A percentile compares a stretch with the other conserved stretches of the same genome.
phyloP scores from a whole-genome alignment of 2,888 invertebrate genomes.

The Brachylomia viminalis region DNA sequence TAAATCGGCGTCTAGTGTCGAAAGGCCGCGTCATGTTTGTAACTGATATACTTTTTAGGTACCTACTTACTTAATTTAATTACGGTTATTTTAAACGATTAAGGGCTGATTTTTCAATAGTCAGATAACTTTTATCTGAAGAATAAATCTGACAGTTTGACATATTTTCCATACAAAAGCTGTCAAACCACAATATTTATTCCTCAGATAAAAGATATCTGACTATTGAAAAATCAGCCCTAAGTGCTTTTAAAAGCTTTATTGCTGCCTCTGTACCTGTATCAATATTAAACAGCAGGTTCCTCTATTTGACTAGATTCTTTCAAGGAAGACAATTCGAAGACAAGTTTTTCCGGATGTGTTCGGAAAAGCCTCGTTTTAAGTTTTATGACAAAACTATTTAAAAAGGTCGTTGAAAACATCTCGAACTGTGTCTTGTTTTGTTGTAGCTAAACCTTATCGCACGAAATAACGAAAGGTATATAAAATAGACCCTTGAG shows the following conservation, averaged over 20 bases:
- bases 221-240: too few relatives aligned
- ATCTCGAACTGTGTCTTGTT: background rate
- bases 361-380: background rate
- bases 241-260: background rate
- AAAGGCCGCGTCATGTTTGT: slow-evolving; percentile 16
- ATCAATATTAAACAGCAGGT: background rate
- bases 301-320: background rate
- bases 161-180: too few relatives aligned
- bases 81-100: slow-evolving; percentile 3
- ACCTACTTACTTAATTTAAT: slow-evolving; percentile 29
- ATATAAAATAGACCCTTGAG: background rate
- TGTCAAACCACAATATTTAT: too few relatives aligned
- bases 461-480: background rate
- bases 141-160: too few relatives aligned
- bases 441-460: background rate
- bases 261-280: background rate
- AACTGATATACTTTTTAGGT: slow-evolving; percentile 35
- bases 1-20: slow-evolving; percentile 35
- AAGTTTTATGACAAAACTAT: background rate
- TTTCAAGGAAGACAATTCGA: background rate
- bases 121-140: too few relatives aligned
- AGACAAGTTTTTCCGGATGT: background rate
- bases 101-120: too few relatives aligned
- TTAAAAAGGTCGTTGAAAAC: background rate
- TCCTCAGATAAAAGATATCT: too few relatives aligned